Conservation (phyloP, 1,140 invertebrate species). For the Oscheius sp. region DNA sequence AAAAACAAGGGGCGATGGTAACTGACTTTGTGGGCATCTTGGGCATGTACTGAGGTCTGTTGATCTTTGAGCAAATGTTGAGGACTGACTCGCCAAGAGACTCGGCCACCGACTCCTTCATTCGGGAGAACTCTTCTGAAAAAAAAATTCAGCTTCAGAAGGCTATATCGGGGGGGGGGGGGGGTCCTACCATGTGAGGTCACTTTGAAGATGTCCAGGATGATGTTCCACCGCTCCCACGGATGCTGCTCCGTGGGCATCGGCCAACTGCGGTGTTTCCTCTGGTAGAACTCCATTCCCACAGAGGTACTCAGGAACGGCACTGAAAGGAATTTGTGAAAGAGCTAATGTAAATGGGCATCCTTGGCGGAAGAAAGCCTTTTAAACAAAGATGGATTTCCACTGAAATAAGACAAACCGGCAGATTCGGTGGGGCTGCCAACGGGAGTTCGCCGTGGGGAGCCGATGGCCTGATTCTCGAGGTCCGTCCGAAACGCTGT, state of each 20-base stretch:
- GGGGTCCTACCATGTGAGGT: background rate
- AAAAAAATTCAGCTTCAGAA: background rate
- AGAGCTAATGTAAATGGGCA: no score
- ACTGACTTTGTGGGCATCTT: constrained; percentile 17
- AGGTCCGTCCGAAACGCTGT: background rate
- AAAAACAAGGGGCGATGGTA: background rate
- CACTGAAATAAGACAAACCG: background rate
- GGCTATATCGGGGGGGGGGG: background rate
- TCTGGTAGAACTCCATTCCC: constrained; percentile 26
- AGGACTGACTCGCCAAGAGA: constrained; percentile 22
- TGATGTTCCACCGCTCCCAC: constrained; percentile 28
- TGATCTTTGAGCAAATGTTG: constrained; percentile 26
- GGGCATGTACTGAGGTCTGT: constrained; percentile 23
- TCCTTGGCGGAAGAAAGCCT: no score
- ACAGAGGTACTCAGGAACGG: constrained; percentile 6
- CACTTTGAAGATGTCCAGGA: constrained; percentile 30
- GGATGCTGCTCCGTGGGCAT: background rate
- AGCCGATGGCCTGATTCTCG: background rate
- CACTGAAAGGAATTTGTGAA: constrained; percentile 19
- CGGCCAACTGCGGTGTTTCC: background rate
- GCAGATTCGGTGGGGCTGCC: constrained; percentile 30
- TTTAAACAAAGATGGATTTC: background rate
- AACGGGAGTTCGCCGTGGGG: constrained; percentile 19
- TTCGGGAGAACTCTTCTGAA: constrained; percentile 10
- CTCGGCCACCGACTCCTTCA: constrained; percentile 20